phyloP scores from a whole-genome alignment of 2,113 vertebrate species.

The Uria lomvia region DNA sequence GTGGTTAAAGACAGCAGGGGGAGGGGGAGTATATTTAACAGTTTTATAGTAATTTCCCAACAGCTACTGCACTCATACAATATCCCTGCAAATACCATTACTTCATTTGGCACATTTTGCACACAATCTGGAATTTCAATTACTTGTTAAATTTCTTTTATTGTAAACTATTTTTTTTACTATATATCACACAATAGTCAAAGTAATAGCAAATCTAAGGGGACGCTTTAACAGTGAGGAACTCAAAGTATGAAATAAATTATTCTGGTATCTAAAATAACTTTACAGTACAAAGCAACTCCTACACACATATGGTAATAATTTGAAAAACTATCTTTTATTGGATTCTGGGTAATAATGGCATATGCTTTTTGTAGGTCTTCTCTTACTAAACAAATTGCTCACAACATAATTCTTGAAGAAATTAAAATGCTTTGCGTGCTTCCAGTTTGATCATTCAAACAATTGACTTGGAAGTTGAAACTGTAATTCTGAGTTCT shows the following conservation, averaged over 20 bases:
- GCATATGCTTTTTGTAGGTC: slow-evolving; percentile 50
- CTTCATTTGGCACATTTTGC: slow-evolving; percentile 36
- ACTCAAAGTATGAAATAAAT: slow-evolving; percentile 66
- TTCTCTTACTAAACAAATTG: slow-evolving; percentile 67
- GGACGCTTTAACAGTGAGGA: slow-evolving; percentile 34
- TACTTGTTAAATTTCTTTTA: slow-evolving; percentile 39
- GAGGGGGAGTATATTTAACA: not conserved
- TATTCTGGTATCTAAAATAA: slow-evolving; percentile 64
- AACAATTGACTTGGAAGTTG: not conserved
- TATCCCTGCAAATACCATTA: slow-evolving; percentile 54
- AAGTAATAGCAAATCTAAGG: slow-evolving; percentile 35
- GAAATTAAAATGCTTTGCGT: slow-evolving; percentile 61
- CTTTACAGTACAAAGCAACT: slow-evolving; percentile 45
- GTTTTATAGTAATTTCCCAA: slow-evolving; percentile 7
- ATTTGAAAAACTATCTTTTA: slow-evolving; percentile 66
- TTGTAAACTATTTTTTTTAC: slow-evolving; percentile 31
- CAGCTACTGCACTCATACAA: slow-evolving; percentile 9
- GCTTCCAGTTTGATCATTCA: slow-evolving; percentile 42
- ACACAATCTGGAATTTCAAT: slow-evolving; percentile 56
- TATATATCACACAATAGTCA: slow-evolving; percentile 47
- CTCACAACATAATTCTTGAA: slow-evolving; percentile 55
- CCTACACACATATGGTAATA: slow-evolving; percentile 57
- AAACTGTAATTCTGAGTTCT: not conserved
- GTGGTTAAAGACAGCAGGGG: not conserved
- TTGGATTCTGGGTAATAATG: slow-evolving; percentile 56